Conservation (phyloP, 30 jellyfish, hydroid and myxozoan species). For the Cassiopea xamachana region DNA sequence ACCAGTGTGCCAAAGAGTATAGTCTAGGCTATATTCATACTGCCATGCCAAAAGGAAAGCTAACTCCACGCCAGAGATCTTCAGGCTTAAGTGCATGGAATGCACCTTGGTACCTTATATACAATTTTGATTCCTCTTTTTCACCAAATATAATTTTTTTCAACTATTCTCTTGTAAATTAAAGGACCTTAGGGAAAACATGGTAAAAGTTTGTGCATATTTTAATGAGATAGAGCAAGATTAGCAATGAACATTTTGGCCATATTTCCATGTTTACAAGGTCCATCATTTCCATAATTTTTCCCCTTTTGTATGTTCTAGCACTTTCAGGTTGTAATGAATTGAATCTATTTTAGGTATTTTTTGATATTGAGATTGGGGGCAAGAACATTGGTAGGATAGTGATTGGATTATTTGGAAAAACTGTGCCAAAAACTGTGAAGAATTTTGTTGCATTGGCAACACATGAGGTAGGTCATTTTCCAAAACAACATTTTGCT, state of each 20-base stretch:
- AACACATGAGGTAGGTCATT: conserved; percentile 69
- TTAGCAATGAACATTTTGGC: background rate
- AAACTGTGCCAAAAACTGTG: conserved; percentile 96
- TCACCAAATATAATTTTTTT: no score
- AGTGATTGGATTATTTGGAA: conserved; percentile 96
- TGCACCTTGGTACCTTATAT: no score
- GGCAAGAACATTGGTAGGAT: conserved; percentile 82
- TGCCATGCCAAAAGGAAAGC: no score
- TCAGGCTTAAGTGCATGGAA: no score
- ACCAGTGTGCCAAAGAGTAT: no score
- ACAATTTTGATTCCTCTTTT: no score
- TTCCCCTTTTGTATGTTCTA: background rate
- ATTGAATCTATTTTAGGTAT: conserved; percentile 32
- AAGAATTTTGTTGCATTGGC: conserved; percentile 86
- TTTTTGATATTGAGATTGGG: conserved; percentile 84
- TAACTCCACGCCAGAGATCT: no score
- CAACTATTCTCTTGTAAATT: no score
- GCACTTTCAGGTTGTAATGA: background rate
- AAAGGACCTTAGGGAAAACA: no score
- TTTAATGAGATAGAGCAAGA: no score
- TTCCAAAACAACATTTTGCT: background rate
- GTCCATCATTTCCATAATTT: background rate
- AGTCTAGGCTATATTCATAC: no score
- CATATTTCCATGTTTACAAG: background rate
- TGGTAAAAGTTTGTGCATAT: no score